Evolutionary conservation across 2,113 vertebrate genomes (phyloP).

Genomic region (Bubo bubo): DNA sequence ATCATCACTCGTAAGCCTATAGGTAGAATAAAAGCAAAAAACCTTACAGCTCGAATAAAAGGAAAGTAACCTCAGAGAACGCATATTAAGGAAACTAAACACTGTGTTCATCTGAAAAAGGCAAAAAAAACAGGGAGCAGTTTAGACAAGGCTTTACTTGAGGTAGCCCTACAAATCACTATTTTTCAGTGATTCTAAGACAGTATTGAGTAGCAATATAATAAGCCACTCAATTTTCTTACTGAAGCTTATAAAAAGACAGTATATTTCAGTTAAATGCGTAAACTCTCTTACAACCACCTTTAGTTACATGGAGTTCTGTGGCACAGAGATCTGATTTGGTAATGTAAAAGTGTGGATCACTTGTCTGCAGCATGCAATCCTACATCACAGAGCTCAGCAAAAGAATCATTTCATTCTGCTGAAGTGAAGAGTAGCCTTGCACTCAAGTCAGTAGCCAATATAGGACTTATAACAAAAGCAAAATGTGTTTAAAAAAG

Average conservation of each 20-base stretch:
- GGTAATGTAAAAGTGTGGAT: background rate
- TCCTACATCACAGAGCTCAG: background rate
- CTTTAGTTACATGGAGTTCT: background rate
- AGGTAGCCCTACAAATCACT: background rate
- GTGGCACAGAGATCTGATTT: background rate
- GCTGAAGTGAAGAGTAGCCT: background rate
- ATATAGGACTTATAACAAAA: background rate
- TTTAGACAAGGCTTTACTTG: background rate
- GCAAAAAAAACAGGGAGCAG: background rate
- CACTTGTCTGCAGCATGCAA: background rate
- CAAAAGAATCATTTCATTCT: background rate
- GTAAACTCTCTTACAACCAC: background rate
- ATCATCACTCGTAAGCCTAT: slow-evolving; percentile 94
- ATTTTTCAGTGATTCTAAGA: background rate
- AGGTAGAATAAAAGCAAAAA: slow-evolving; percentile 31
- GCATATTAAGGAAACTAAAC: background rate
- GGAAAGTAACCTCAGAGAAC: background rate
- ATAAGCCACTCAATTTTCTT: background rate
- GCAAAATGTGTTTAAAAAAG: background rate
- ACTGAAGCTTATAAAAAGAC: background rate
- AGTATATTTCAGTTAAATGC: background rate
- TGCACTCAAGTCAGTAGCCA: background rate
- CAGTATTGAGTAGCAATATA: background rate
- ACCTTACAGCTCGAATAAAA: slow-evolving; percentile 16
- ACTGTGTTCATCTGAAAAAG: background rate